Evolutionary conservation across 1,140 invertebrate species (phyloP).

Genomic region (Brevipalpus yothersi): DNA sequence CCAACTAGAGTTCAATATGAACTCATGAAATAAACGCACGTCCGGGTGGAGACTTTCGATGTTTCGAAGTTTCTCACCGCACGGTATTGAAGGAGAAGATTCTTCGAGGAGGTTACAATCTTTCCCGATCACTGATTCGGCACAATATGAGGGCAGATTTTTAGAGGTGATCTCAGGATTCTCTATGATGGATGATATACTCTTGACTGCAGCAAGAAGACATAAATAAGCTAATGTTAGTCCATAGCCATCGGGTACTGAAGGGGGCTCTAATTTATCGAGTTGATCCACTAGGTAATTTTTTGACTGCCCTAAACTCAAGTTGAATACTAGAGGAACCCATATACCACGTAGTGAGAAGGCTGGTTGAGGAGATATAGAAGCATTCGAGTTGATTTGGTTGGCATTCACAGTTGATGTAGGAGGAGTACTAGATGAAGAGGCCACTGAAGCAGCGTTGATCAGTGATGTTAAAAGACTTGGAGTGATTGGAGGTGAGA

Average conservation of each 20-base stretch:
- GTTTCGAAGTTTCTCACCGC: too few relatives aligned
- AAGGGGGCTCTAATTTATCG: conserved; percentile 76
- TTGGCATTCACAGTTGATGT: conserved; percentile 35
- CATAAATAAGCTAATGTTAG: conserved; percentile 80
- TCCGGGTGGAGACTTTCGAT: background rate
- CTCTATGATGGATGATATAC: conserved; percentile 11
- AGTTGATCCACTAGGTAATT: conserved; percentile 47
- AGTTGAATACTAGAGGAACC: conserved; percentile 57
- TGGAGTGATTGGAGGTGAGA: conserved; percentile 16
- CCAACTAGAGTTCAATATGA: conserved; percentile 83
- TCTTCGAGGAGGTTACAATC: too few relatives aligned
- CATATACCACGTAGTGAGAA: conserved; percentile 78
- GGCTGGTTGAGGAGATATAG: conserved; percentile 59
- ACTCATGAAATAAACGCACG: conserved; percentile 19
- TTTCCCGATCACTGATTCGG: too few relatives aligned
- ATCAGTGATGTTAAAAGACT: conserved; percentile 10
- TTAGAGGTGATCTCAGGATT: background rate
- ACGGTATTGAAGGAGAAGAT: too few relatives aligned
- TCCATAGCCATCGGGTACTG: conserved; percentile 77
- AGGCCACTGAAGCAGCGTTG: conserved; percentile 6
- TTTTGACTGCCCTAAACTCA: background rate
- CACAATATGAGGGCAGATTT: too few relatives aligned
- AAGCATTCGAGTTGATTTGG: conserved; percentile 34
- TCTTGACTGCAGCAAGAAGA: conserved; percentile 45
- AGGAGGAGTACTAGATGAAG: conserved; percentile 17